These are phyloP conservation scores for Bos indicus DNA, from an alignment of 2,113 vertebrate species.

Conservation along the genomic window DNA sequence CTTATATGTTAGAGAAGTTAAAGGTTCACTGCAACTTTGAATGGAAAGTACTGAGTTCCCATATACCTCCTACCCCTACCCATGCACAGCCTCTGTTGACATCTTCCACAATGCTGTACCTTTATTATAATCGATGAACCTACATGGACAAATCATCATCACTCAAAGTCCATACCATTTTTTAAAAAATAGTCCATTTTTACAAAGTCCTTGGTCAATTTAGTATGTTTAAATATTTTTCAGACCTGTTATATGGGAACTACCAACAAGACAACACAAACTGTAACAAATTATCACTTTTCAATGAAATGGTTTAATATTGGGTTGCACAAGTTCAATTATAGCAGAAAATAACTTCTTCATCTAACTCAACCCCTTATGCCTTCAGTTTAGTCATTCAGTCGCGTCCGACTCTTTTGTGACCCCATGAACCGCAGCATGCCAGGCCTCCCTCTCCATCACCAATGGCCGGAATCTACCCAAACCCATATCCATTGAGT, in stretches of 20 bases:
- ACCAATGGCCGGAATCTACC: not conserved
- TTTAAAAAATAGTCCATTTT: not conserved
- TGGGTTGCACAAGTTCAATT: not conserved
- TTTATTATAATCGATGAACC: not conserved
- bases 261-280: not conserved
- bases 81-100: not conserved
- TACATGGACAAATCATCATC: not conserved
- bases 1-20: not conserved
- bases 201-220: not conserved
- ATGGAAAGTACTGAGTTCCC: not conserved
- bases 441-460: not conserved
- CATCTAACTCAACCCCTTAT: not conserved
- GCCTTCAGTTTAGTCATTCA: not conserved
- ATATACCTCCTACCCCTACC: fast-evolving
- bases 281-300: not conserved
- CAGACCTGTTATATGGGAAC: not conserved
- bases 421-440: fast-evolving
- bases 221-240: not conserved
- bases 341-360: not conserved
- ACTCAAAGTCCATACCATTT: not conserved
- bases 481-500: not conserved
- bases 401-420: not conserved
- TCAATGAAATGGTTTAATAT: not conserved
- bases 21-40: not conserved
- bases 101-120: not conserved